These are phyloP conservation scores for Apis florea DNA, from an alignment of 1,140 invertebrate species.

Conservation along the genomic window DNA sequence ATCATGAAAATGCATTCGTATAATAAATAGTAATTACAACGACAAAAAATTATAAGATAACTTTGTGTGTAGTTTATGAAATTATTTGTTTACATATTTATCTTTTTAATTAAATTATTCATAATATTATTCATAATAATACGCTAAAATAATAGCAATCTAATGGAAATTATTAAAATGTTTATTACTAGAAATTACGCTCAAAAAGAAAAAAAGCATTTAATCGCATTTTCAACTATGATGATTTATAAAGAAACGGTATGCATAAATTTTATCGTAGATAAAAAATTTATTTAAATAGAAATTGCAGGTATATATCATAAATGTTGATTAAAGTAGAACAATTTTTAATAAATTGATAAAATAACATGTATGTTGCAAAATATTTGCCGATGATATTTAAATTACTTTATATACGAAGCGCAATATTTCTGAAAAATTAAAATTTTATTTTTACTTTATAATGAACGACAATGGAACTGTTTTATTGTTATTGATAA, in stretches of 20 bases:
- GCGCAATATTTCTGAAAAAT: not conserved
- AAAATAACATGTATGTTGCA: not conserved
- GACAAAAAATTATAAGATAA: conserved; percentile 9
- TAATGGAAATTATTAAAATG: not conserved
- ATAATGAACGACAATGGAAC: not conserved
- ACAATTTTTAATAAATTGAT: not conserved
- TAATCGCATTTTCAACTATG: conserved; percentile 6
- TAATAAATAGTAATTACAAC: conserved; percentile 21
- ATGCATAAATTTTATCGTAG: not conserved
- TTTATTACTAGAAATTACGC: not conserved
- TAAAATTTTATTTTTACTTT: not conserved
- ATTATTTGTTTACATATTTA: conserved; percentile 23
- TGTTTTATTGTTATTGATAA: conserved; percentile 38
- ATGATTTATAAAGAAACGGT: not conserved
- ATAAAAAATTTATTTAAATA: too few relatives aligned
- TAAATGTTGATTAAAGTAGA: not conserved
- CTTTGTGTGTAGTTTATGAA: conserved; percentile 32
- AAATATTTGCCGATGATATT: not conserved
- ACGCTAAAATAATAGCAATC: not conserved
- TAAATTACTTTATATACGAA: not conserved
- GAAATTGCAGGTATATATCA: not conserved
- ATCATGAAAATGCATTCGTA: conserved; percentile 21
- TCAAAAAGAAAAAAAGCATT: not conserved
- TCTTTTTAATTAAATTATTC: not conserved
- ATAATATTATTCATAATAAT: too few relatives aligned